Evolutionary conservation across 2,888 invertebrate species (phyloP), one percentile per base, ranked within the genome.

Genomic region (Apotomis capreana): DNA sequence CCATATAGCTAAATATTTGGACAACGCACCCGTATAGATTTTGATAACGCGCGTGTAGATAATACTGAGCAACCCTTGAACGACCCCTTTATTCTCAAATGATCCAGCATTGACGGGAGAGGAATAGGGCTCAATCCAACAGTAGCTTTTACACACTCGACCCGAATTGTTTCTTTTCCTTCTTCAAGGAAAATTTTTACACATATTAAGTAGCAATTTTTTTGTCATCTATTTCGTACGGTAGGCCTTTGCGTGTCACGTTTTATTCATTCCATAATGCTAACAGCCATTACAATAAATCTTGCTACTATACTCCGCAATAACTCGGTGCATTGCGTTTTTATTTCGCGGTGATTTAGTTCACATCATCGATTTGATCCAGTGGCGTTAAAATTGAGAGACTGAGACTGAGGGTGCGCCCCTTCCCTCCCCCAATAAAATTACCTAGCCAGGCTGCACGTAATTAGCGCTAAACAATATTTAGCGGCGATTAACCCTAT

Each of bases 391-490:
- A 71, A 68, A 68, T 69, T 58, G 63, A 68, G 74, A 49, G 49
- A 69, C 57, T 40, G 69, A 70, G 58, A 70, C 62, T 67, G 68
- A 68, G 59, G 63, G 71, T 36, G 63, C 63, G 78, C 77, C 78
- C 77, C 79, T 75, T 78, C 77, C 74, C 79, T 80, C 80, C 70
- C 74, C 70, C 74, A 72, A 76, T 75, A 77, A 80, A 81, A 85
- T 84, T 82, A 82, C 82, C 79, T 82, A 84, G 85, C 81, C 83
- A 83, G 85, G 82, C 85, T 84, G 83, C 83, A 83, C 79, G 84
- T 84, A 89, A 90, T 90, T 89, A 87, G 84, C 86, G 84, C 85
- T 88, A 86, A 88, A 84, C 85, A 87, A 86, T 89, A 89, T 87
- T 89, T 86, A 88, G 84, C 84, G 81, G 79, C 86, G 84, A 87